Evolutionary conservation across 2,113 vertebrate genomes (phyloP).

Genomic region (Ceuthmochares aereus): DNA sequence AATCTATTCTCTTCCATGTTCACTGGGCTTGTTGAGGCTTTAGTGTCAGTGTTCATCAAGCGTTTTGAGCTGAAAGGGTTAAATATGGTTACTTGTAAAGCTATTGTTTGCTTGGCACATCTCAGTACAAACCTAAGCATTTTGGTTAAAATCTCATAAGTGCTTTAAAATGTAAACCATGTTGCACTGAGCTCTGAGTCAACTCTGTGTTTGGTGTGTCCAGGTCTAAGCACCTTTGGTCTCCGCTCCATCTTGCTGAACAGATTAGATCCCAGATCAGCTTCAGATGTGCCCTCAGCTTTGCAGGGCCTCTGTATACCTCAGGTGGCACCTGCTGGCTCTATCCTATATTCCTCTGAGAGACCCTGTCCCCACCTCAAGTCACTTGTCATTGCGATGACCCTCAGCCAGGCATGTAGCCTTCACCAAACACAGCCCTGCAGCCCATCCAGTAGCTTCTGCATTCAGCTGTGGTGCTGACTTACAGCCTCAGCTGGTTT

Average conservation of each 20-base stretch:
- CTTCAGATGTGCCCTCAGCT: not conserved
- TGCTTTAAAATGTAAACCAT: not conserved
- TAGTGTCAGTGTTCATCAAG: not conserved
- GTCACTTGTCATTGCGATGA: not conserved
- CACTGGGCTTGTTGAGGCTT: not conserved
- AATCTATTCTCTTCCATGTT: not conserved
- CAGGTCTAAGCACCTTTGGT: not conserved
- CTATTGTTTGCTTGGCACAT: not conserved
- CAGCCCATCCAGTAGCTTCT: accelerated
- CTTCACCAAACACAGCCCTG: not conserved
- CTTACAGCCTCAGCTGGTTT: not conserved
- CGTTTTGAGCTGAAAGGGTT: constrained; percentile 8
- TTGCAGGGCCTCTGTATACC: not conserved
- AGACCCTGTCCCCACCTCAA: too few species aligned
- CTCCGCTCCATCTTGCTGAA: not conserved
- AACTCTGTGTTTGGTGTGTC: not conserved
- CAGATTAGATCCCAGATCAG: not conserved
- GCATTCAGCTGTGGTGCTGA: not conserved
- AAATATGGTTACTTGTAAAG: not conserved
- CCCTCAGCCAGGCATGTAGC: accelerated
- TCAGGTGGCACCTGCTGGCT: not conserved
- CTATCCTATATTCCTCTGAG: not conserved
- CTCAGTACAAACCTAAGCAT: not conserved
- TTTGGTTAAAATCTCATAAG: not conserved
- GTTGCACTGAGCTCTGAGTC: not conserved